Conservation (phyloP, 2,888 invertebrate genomes). For the Furcula furcula region DNA sequence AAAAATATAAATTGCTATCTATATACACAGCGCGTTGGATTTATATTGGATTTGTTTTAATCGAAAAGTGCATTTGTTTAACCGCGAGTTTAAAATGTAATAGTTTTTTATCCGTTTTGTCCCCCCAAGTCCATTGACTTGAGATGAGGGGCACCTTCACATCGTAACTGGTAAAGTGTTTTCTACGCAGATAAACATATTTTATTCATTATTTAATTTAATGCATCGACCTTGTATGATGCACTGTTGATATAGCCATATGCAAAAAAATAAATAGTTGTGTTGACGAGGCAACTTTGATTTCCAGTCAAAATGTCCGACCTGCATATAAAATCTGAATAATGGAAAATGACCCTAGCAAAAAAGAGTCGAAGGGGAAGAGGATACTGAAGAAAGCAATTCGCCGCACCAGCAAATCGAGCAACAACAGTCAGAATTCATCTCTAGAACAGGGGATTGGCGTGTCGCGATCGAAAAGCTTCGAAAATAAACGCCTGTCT, state of each 20-base stretch:
- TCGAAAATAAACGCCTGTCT: conserved; percentile 52
- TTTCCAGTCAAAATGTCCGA: conserved; percentile 65
- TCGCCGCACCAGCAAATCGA: conserved; percentile 65
- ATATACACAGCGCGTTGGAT: conserved; percentile 18
- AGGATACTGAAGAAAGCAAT: conserved; percentile 69
- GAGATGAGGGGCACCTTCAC: conserved; percentile 55
- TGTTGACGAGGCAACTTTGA: conserved; percentile 22
- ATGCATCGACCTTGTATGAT: conserved; percentile 3
- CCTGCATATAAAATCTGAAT: conserved; percentile 52
- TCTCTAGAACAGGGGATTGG: conserved; percentile 43
- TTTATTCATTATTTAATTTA: conserved; percentile 12
- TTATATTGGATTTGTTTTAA: conserved; percentile 29
- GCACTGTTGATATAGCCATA: neutral
- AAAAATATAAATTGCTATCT: conserved; percentile 12
- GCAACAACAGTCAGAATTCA: conserved; percentile 52
- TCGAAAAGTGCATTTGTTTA: conserved; percentile 25
- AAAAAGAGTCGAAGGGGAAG: conserved; percentile 75
- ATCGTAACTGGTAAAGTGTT: conserved; percentile 49
- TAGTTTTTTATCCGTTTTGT: conserved; percentile 34
- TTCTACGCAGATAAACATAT: conserved; percentile 14
- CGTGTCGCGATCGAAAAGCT: conserved; percentile 59
- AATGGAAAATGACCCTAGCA: conserved; percentile 78
- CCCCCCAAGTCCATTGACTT: conserved; percentile 49
- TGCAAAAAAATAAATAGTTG: conserved; percentile 4
- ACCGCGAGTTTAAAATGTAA: conserved; percentile 51